Evolutionary conservation across 2,797 vertebrate genomes (phyloP).

Genomic region (Labroides dimidiatus): DNA sequence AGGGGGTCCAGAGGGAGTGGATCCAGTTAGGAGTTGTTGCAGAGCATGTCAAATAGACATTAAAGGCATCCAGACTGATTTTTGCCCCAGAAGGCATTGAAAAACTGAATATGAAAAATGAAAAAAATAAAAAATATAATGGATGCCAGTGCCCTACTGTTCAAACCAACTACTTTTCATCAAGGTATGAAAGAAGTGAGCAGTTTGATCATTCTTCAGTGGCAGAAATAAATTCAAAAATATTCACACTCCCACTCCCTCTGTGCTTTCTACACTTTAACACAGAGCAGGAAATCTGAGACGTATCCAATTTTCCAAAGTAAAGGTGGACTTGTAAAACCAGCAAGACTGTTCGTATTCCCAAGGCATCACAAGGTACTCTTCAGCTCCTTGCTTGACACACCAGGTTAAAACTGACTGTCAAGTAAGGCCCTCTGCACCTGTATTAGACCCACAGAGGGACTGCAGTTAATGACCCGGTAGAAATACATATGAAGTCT

Average conservation of each 20-base stretch:
- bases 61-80: constrained; percentile 43
- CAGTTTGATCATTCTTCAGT: constrained; percentile 28
- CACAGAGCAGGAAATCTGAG: constrained; percentile 2
- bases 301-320: background rate
- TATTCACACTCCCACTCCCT: constrained; percentile 32
- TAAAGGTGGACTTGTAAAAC: background rate
- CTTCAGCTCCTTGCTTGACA: background rate
- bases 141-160: constrained; percentile 44
- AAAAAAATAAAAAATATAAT: constrained; percentile 35
- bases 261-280: constrained; percentile 13
- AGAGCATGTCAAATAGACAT: constrained; percentile 62
- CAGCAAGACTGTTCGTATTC: background rate
- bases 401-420: background rate
- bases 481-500: background rate
- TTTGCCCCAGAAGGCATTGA: constrained; percentile 32
- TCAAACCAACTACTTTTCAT: constrained; percentile 48
- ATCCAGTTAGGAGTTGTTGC: constrained; percentile 39
- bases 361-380: background rate
- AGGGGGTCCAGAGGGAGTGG: constrained; percentile 47
- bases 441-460: background rate
- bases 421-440: background rate
- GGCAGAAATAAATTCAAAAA: constrained; percentile 43
- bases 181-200: constrained; percentile 28
- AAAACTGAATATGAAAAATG: constrained; percentile 26
- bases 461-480: no score